phyloP scores from a whole-genome alignment of 2,113 vertebrate species.

The Montifringilla adamsi region DNA sequence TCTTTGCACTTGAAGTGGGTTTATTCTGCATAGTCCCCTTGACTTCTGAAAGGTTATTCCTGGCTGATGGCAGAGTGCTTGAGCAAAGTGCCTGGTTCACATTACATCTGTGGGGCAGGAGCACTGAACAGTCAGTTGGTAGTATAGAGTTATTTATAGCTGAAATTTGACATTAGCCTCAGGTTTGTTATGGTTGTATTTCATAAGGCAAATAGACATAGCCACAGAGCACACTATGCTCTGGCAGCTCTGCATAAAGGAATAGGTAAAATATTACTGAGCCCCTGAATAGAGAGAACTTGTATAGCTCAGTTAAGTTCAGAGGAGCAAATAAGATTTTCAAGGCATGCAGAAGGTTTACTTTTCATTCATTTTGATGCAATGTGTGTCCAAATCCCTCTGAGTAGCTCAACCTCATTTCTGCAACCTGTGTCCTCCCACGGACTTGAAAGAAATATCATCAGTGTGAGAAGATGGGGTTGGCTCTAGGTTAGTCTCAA shows the following conservation, averaged over 20 bases:
- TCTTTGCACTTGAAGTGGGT: not conserved
- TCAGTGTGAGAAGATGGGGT: not conserved
- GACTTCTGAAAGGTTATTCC: not conserved
- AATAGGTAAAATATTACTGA: not conserved
- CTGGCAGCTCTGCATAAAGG: not conserved
- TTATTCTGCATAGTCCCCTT: not conserved
- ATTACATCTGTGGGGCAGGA: not conserved
- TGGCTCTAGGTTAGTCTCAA: conserved; percentile 9
- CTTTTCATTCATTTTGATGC: conserved; percentile 26
- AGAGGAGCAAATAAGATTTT: conserved; percentile 37
- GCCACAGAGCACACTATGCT: not conserved
- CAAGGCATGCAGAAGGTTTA: not conserved
- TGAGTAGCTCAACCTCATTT: conserved; percentile 11
- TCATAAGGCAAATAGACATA: not conserved
- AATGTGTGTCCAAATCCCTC: conserved; percentile 22
- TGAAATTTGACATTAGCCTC: not conserved
- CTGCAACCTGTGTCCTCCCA: not conserved
- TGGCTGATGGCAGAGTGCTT: not conserved
- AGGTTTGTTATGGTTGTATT: not conserved
- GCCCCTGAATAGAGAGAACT: not conserved
- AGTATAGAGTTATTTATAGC: not conserved
- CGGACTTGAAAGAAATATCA: conserved; percentile 42
- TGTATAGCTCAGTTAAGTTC: conserved; percentile 21
- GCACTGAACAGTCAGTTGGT: not conserved
- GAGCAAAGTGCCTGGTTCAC: not conserved